A percentile compares a stretch with the other conserved stretches of the same genome.
Conservation (phyloP, 35 echinoderm and acorn worm species). For the Apostichopus parvimensis region DNA sequence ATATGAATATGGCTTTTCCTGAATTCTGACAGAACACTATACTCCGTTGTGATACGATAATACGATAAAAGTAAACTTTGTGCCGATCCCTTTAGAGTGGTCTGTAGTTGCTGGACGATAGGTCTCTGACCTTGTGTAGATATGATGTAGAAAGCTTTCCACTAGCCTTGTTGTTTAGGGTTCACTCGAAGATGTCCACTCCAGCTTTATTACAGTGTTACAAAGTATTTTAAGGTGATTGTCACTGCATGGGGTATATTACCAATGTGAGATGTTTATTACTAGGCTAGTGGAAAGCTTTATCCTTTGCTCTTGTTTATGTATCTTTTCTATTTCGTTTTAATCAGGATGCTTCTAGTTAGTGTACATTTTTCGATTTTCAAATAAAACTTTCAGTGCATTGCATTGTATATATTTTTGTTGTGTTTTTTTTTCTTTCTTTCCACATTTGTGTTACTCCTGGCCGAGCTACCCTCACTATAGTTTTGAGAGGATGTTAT, state of each 20-base stretch:
- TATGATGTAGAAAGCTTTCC: constrained; percentile 44
- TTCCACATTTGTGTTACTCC: too few species aligned
- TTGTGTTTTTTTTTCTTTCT: background rate
- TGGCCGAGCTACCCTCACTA: too few species aligned
- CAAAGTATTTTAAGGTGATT: background rate
- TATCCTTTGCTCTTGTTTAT: constrained; percentile 53
- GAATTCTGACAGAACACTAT: background rate
- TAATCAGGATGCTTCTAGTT: constrained; percentile 62
- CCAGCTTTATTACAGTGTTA: background rate
- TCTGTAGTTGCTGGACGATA: background rate
- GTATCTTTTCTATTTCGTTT: constrained; percentile 51
- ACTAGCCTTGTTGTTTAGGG: background rate
- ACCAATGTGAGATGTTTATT: background rate
- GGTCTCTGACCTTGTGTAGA: constrained; percentile 6
- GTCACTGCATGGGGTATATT: constrained; percentile 9
- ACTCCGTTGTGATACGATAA: too few species aligned
- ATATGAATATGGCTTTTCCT: background rate
- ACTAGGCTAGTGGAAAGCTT: constrained; percentile 35
- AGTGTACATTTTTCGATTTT: constrained; percentile 54
- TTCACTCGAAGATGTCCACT: background rate
- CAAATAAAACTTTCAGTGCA: constrained; percentile 47
- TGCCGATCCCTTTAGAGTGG: background rate
- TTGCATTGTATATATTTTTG: background rate
- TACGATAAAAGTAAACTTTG: too few species aligned
- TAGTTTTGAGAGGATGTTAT: too few species aligned